Percentiles rank a stretch among this genome's conserved stretches.
These are phyloP conservation scores for Tachysurus fulvidraco DNA, from an alignment of 2,113 vertebrate species.

Conservation along the genomic window DNA sequence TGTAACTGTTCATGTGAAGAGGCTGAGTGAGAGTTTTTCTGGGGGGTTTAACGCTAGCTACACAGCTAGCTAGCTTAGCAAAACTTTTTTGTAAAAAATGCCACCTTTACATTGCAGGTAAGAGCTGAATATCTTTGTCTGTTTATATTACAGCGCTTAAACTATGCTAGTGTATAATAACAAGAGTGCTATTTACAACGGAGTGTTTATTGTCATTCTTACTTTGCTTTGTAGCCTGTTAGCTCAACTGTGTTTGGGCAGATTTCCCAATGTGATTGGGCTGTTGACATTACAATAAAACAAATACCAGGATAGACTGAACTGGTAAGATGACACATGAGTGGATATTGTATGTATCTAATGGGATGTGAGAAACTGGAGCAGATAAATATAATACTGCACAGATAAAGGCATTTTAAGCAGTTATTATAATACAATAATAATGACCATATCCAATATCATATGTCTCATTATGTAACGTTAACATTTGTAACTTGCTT, in stretches of 20 bases:
- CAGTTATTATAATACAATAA: background rate
- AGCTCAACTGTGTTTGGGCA: background rate
- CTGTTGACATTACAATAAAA: background rate
- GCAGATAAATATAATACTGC: background rate
- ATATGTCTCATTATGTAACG: background rate
- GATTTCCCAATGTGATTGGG: background rate
- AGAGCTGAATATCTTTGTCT: background rate
- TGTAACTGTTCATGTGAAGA: slow-evolving; percentile 17
- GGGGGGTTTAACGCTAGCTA: slow-evolving; percentile 28
- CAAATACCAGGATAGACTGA: background rate
- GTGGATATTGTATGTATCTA: background rate
- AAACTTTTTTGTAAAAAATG: slow-evolving; percentile 64
- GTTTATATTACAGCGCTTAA: background rate
- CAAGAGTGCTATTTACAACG: background rate
- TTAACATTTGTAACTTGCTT: background rate
- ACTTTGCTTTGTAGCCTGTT: background rate
- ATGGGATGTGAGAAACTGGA: background rate
- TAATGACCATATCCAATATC: background rate
- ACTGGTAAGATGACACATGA: background rate
- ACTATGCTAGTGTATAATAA: background rate
- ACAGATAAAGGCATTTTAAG: background rate
- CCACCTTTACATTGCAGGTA: slow-evolving; percentile 71
- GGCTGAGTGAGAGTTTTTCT: background rate
- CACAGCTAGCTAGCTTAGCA: slow-evolving; percentile 20
- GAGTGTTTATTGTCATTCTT: background rate